Percentiles rank a stretch among this genome's conserved stretches.
phyloP scores from a whole-genome alignment of 2,888 invertebrate species.

The Eurytoma adleriae region DNA sequence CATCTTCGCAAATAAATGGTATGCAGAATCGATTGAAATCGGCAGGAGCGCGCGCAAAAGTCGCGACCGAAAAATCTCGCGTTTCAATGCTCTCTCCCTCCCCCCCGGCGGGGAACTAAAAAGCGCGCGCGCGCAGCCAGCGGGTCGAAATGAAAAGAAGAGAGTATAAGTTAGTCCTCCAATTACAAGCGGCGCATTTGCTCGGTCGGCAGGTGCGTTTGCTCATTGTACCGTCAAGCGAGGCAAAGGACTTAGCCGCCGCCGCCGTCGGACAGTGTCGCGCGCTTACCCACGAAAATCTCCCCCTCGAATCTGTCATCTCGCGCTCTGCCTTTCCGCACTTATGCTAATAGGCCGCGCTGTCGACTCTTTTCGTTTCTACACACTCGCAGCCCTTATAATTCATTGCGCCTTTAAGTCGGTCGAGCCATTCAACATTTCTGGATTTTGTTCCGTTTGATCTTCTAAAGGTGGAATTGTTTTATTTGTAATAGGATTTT shows the following conservation, averaged over 20 bases:
- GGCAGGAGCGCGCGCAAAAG: too few relatives aligned
- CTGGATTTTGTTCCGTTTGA: too few relatives aligned
- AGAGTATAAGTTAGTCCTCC: conserved; percentile 28
- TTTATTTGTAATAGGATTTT: too few relatives aligned
- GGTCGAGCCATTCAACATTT: too few relatives aligned
- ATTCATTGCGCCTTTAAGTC: too few relatives aligned
- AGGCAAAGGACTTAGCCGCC: conserved; percentile 15
- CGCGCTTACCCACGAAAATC: conserved; percentile 17
- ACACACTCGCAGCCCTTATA: too few relatives aligned
- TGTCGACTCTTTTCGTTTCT: background rate
- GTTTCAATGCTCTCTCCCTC: too few relatives aligned
- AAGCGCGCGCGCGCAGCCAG: background rate
- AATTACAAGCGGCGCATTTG: conserved; percentile 53
- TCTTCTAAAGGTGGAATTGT: too few relatives aligned
- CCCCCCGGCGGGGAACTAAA: too few relatives aligned
- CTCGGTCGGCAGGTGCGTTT: conserved; percentile 48
- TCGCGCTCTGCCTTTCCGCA: background rate
- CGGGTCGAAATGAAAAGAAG: conserved; percentile 42
- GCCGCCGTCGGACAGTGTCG: conserved; percentile 15
- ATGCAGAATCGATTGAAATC: too few relatives aligned
- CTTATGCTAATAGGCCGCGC: background rate
- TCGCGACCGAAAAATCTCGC: too few relatives aligned
- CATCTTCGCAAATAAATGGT: too few relatives aligned
- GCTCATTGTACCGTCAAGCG: conserved; percentile 52
- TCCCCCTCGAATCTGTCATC: conserved; percentile 33